These are phyloP conservation scores for Malurus cyaneus DNA, from an alignment of 2,113 vertebrate genomes.

Conservation along the genomic window DNA sequence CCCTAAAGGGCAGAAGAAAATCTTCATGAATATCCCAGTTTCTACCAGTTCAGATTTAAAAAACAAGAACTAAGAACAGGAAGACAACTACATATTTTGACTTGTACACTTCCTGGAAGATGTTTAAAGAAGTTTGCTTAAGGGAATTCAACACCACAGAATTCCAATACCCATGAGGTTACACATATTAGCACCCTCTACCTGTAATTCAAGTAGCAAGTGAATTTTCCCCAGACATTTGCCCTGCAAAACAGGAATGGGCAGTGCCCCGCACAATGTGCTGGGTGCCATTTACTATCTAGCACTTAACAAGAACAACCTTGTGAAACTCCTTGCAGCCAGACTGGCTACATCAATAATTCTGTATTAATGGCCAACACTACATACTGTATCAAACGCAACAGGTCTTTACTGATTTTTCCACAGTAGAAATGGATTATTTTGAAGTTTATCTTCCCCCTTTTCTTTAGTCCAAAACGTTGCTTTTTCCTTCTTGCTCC, in stretches of 20 bases:
- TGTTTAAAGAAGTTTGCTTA: background rate
- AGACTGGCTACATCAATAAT: background rate
- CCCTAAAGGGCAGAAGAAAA: background rate
- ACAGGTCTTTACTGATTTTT: background rate
- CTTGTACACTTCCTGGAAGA: background rate
- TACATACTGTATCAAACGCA: background rate
- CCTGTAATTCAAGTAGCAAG: background rate
- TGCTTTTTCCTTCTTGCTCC: background rate
- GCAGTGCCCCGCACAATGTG: background rate
- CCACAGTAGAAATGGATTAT: background rate
- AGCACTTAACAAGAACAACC: background rate
- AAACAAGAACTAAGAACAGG: background rate
- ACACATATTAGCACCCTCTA: background rate
- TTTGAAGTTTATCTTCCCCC: background rate
- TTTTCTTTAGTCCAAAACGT: background rate
- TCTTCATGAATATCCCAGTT: background rate
- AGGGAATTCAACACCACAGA: background rate
- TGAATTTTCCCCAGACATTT: background rate
- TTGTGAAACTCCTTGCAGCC: background rate
- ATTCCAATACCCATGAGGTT: background rate
- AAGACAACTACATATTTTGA: background rate
- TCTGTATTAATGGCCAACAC: background rate
- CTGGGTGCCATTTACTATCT: background rate
- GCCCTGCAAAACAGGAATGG: background rate
- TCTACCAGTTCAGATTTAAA: background rate